Evolutionary conservation across 2,888 invertebrate species (phyloP), one percentile per base, ranked within the genome.

Genomic region (Laspeyria flexula): DNA sequence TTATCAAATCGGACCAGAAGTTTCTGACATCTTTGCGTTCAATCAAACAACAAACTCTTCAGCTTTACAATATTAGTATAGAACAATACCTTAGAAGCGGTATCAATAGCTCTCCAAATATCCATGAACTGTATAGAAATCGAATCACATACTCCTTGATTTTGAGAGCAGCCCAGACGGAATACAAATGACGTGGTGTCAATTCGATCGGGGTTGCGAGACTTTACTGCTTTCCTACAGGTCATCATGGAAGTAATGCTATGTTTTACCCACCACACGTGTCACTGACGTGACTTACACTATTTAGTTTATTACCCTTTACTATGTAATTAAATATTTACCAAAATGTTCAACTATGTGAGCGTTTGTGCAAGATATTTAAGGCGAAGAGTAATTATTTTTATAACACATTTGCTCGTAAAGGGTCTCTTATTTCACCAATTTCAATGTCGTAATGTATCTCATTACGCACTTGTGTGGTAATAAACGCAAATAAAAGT

Each of bases 61-160:
- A 21, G 5, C 5, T 40, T 23, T 23, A 12, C 5, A 21, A 5
- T 21, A 3, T 21, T 21, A 21, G 21, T 3, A 25, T 6, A 25
- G 25, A 25, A 4, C 3, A 7, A 7, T 25, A 6, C 7, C 7
- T 7, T 25, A 25, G 7, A 25, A 25, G 29, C 11, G 57, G 67
- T 72, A 42, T 38, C 42, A 73, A 42, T 83, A 77, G 40, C 87
- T 81, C 85, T 34, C 51, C 68, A 74, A 30, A 68, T 43, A 75
- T 68, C 62, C 16, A 0, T 13, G 43, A 44, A 71, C 75, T 71
- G 82, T 85, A 84, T 83, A 88, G 88, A 86, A 90, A 91, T 92
- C 91, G 90, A 92, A 91, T 91, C 91, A 90, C 90, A 91, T 88
- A 90, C 90, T 86, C 88, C 90, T 91, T 91, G 91, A 91, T 90